These are phyloP conservation scores for Cyprinodon diabolis DNA, from an alignment of 2,797 vertebrate genomes.

Conservation along the genomic window DNA sequence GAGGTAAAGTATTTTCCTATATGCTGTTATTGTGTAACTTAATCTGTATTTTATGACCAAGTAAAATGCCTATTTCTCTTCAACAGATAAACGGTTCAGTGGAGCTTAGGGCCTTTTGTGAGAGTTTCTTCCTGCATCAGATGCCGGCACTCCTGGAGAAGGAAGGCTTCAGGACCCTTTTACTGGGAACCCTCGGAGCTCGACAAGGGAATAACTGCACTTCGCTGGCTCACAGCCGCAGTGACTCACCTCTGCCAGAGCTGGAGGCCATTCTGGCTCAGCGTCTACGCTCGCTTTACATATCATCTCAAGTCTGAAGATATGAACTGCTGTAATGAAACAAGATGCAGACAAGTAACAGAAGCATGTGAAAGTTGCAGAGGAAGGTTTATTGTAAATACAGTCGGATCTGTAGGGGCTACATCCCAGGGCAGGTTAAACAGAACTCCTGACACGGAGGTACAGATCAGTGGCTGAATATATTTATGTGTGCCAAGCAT, in stretches of 20 bases:
- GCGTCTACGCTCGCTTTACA: conserved; percentile 88
- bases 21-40: neutral
- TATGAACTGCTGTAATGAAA: conserved; percentile 25
- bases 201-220: conserved; percentile 81
- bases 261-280: conserved; percentile 87
- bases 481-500: conserved; percentile 12
- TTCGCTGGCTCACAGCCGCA: conserved; percentile 64
- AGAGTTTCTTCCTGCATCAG: conserved; percentile 95
- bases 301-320: conserved; percentile 90
- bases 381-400: conserved; percentile 4
- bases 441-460: conserved; percentile 13
- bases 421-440: conserved; percentile 1
- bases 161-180: conserved; percentile 88
- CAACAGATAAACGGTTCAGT: conserved; percentile 85
- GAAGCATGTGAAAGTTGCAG: conserved; percentile 18
- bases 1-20: conserved; percentile 81
- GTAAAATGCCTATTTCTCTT: neutral
- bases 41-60: neutral
- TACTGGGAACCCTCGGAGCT: conserved; percentile 82
- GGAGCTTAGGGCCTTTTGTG: conserved; percentile 89
- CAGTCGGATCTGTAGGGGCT: conserved; percentile 1
- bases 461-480: conserved; percentile 12
- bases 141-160: conserved; percentile 91
- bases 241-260: conserved; percentile 87
- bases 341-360: conserved; percentile 12